Base-by-base conservation (phyloP, 2,797 vertebrate genomes). In the Cirrhinus molitorella region DNA sequence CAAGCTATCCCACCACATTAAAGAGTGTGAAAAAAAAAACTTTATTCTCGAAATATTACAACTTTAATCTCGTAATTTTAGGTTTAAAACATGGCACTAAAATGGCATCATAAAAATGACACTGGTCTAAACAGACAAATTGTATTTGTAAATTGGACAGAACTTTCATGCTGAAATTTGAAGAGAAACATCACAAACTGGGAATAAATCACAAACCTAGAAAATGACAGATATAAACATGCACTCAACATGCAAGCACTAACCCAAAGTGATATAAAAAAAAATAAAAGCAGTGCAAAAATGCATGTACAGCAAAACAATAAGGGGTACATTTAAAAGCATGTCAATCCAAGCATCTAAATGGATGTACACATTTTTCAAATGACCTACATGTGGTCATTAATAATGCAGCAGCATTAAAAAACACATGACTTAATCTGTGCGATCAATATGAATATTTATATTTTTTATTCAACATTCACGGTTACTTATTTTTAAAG, bases 401-500 rank as follows among this genome's bases (percentile, higher is more conserved):
- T 70, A 82, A 85, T 82, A 85, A 57, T 85, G 80, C 43, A 76
- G 31, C 2, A 75, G 31, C 37, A 70, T 51, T 75, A 43, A 63
- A 23, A 61, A 53, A n/a, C 16, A 81, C n/a, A 81, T 43, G 2
- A 31, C 37, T 59, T 61, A n/a, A 72, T 67, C 53, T 70, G 21
- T 53, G 16, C 28, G 66, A 73, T 82, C 79, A 85, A 81, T 78
- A 82, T 66, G 12, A 82, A 82, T 45, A 57, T n/a, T n/a, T n/a
- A n/a, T n/a, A n/a, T 34, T 43, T 66, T 79, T 66, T 23, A 66
- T 79, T 21, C 82, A 73, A 73, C 10, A 79, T 65, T 57, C 7
- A 78, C 65, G 23, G 13, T 65, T 47, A 65, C 12, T 19, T 67
- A 23, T 25, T 68, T 73, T 59, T 28, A 70, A 81, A 74, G 47